Evolutionary conservation across 2,888 invertebrate species (phyloP).

Genomic region (Watsonalla cultraria): DNA sequence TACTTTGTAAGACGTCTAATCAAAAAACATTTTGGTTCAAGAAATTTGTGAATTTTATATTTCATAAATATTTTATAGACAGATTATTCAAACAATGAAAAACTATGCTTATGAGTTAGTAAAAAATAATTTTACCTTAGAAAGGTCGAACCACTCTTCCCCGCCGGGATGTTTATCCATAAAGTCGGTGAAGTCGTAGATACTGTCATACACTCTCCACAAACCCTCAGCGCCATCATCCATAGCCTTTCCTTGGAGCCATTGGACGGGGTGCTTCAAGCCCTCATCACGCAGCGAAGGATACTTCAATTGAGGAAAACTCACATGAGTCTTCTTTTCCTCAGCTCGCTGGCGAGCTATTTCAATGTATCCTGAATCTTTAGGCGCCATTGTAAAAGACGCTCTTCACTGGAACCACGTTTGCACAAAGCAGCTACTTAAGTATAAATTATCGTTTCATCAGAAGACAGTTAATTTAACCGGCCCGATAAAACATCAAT

Average conservation of each 20-base stretch:
- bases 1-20: no score
- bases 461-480: not conserved
- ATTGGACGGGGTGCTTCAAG: slow-evolving; percentile 69
- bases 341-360: slow-evolving; percentile 40
- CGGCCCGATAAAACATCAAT: not conserved
- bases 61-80: no score
- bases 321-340: slow-evolving; percentile 65
- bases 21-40: no score
- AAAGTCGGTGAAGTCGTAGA: slow-evolving; percentile 92
- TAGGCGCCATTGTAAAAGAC: slow-evolving; percentile 35
- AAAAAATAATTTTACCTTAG: slow-evolving; percentile 73
- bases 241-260: slow-evolving; percentile 81
- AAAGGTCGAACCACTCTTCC: slow-evolving; percentile 83
- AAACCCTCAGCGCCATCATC: slow-evolving; percentile 87
- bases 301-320: slow-evolving; percentile 74
- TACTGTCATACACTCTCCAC: slow-evolving; percentile 86
- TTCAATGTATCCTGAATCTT: slow-evolving; percentile 41
- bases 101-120: no score
- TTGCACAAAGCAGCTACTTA: not conserved
- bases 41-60: no score
- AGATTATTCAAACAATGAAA: no score
- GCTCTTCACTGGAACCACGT: not conserved
- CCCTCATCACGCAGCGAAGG: slow-evolving; percentile 68
- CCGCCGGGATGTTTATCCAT: slow-evolving; percentile 92
- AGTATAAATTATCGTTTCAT: not conserved